Percentiles rank a stretch among this genome's conserved stretches.
phyloP scores from a whole-genome alignment of 2,797 vertebrate species.

The Macrochelys suwanniensis region DNA sequence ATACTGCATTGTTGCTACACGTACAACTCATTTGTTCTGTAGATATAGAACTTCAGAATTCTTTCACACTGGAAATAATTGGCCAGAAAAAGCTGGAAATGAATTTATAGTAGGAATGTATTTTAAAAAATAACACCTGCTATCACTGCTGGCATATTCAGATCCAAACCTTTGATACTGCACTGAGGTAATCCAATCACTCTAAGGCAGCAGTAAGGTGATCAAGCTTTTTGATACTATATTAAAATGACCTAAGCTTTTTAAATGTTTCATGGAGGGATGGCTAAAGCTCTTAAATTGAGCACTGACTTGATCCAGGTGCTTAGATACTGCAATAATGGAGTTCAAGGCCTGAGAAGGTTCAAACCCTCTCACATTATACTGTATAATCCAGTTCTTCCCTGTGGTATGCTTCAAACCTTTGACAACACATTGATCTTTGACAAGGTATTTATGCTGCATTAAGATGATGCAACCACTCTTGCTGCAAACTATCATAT shows the following conservation, averaged over 20 bases:
- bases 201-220: slow-evolving; percentile 64
- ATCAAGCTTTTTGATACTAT: slow-evolving; percentile 54
- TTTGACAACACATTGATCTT: not conserved
- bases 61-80: slow-evolving; percentile 76
- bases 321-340: slow-evolving; percentile 35
- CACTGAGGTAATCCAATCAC: slow-evolving; percentile 56
- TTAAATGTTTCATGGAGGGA: not conserved
- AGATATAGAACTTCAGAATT: slow-evolving; percentile 73
- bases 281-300: slow-evolving; percentile 41
- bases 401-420: not conserved
- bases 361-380: not conserved
- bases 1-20: slow-evolving; percentile 51
- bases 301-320: slow-evolving; percentile 35
- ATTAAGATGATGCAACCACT: not conserved
- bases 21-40: slow-evolving; percentile 46
- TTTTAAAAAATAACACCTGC: slow-evolving; percentile 75
- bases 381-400: slow-evolving; percentile 32
- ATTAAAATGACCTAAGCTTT: slow-evolving; percentile 73
- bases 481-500: not conserved
- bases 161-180: slow-evolving; percentile 66
- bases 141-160: slow-evolving; percentile 48
- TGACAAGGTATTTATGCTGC: not conserved
- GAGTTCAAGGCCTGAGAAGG: slow-evolving; percentile 55
- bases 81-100: slow-evolving; percentile 74
- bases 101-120: slow-evolving; percentile 71